Conservation (phyloP, 2,888 invertebrate genomes). For the Choreutis nemorana region DNA sequence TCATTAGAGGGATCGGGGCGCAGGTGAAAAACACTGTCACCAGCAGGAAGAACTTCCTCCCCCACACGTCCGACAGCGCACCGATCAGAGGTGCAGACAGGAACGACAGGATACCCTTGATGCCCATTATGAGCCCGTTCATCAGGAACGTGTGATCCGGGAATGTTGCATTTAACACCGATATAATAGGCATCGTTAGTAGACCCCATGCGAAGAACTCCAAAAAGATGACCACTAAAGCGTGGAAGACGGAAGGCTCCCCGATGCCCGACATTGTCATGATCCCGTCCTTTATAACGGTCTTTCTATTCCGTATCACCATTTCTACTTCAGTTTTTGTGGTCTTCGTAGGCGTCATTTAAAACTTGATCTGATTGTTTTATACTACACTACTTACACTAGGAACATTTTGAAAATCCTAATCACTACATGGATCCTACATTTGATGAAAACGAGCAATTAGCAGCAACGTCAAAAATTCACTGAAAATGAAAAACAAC, state of each 20-base stretch:
- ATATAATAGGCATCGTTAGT: slow-evolving; percentile 96
- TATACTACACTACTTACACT: slow-evolving; percentile 46
- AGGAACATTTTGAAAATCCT: slow-evolving; percentile 50
- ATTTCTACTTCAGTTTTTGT: slow-evolving; percentile 87
- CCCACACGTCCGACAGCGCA: slow-evolving; percentile 98
- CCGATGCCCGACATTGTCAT: slow-evolving; percentile 90
- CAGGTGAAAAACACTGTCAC: slow-evolving; percentile 99
- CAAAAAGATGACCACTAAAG: slow-evolving; percentile 97
- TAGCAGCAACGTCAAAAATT: slow-evolving; percentile 54
- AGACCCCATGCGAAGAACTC: slow-evolving; percentile 99
- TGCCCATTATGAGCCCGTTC: slow-evolving; percentile 99
- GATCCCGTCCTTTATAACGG: slow-evolving; percentile 87
- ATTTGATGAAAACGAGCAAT: slow-evolving; percentile 32
- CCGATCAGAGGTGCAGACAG: slow-evolving; percentile 97
- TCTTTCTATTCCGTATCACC: slow-evolving; percentile 86
- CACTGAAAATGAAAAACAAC: slow-evolving; percentile 60
- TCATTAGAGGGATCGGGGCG: slow-evolving; percentile 98
- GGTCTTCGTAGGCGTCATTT: slow-evolving; percentile 78
- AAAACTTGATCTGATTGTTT: slow-evolving; percentile 39
- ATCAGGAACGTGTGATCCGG: slow-evolving; percentile 99
- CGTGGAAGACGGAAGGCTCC: slow-evolving; percentile 97
- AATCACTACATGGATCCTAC: slow-evolving; percentile 44
- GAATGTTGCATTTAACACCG: slow-evolving; percentile 95
- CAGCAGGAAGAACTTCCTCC: slow-evolving; percentile 95
- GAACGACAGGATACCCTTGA: slow-evolving; percentile 97